These are phyloP conservation scores for Limonius californicus DNA, from an alignment of 1,140 invertebrate species.

Conservation along the genomic window DNA sequence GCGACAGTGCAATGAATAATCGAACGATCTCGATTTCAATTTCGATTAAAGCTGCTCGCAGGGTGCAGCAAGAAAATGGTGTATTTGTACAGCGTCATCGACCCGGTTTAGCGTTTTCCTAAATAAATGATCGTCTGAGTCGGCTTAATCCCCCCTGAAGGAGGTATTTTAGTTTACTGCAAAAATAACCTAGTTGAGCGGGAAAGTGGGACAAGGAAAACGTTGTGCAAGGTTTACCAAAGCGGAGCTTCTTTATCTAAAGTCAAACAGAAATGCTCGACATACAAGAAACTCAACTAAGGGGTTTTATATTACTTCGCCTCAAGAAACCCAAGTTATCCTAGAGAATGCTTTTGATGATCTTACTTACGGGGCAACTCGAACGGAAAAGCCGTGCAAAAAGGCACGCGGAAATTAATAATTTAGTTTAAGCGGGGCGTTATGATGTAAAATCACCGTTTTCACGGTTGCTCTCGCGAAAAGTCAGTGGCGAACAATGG, in stretches of 20 bases:
- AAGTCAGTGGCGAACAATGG: background rate
- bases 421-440: no score
- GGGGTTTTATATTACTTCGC: conserved; percentile 4
- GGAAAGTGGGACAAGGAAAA: background rate
- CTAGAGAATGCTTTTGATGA: background rate
- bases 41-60: no score
- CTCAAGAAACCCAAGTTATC: background rate
- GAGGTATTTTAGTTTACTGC: background rate
- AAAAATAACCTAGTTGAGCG: background rate
- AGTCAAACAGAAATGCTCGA: conserved; percentile 9
- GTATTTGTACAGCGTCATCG: no score
- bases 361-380: no score
- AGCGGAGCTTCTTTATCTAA: background rate
- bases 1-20: no score
- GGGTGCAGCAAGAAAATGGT: no score
- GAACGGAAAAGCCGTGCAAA: background rate
- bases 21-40: no score
- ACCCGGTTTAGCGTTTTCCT: no score
- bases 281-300: conserved; percentile 4
- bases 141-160: background rate
- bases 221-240: background rate
- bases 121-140: no score
- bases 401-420: background rate
- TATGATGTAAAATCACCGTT: background rate
- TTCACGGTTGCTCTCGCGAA: background rate